Evolutionary conservation across 2,113 vertebrate species (phyloP).

Genomic region (Gambusia affinis): DNA sequence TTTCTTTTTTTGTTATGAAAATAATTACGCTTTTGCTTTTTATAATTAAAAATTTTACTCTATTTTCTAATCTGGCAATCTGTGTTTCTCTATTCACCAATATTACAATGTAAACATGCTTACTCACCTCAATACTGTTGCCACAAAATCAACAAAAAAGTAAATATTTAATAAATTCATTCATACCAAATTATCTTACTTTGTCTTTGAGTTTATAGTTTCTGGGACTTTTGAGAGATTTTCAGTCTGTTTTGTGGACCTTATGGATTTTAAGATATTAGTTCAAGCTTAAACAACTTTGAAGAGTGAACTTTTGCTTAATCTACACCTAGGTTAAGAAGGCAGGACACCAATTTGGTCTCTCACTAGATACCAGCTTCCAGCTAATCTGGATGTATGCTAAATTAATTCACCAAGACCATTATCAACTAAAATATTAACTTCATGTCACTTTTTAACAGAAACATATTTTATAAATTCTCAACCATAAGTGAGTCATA

Average conservation of each 20-base stretch:
- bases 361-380: too few species aligned
- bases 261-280: not conserved
- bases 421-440: not conserved
- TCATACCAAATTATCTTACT: not conserved
- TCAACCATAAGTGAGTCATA: conserved; percentile 41
- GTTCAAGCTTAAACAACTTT: not conserved
- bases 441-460: not conserved
- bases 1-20: too few species aligned
- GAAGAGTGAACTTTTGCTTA: not conserved
- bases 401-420: not conserved
- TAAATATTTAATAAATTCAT: not conserved
- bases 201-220: not conserved
- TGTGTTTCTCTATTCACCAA: not conserved
- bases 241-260: too few species aligned
- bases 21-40: not conserved
- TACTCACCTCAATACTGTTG: not conserved
- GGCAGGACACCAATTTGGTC: too few species aligned
- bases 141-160: not conserved
- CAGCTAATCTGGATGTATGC: not conserved
- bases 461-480: not conserved
- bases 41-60: too few species aligned
- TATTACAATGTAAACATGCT: not conserved
- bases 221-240: too few species aligned
- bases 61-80: not conserved
- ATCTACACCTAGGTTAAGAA: not conserved